Base-by-base conservation (phyloP, 1,140 invertebrate genomes). In the Drosophila eugracilis region DNA sequence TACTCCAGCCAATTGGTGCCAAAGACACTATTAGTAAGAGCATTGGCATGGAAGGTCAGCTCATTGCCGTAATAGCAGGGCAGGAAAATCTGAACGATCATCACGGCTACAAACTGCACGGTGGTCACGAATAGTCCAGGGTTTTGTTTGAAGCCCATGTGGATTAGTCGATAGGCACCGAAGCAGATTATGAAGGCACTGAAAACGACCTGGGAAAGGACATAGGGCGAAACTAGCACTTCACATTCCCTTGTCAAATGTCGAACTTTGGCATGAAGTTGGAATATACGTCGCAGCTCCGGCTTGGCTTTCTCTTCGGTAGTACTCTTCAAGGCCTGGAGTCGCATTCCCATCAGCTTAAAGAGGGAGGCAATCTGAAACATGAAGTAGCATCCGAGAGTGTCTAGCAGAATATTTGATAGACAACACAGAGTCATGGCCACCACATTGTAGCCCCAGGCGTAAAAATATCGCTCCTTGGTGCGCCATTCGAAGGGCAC, bases 101-200 rank as follows among this genome's bases (percentile, higher is more conserved):
- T 90, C 6, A 89, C 71, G 10, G 47, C 58, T 24, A 76, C 57
- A 37, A 91, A 91, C 42, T 90, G 80, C 4, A 86, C n/a, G 7
- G 75, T 90, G 32, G 75, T 73, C 1, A 88, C 36, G 10, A 89
- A 90, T 19, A 77, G 74, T 0, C 81, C 89, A 4, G 85, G 78
- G n/a, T 39, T 57, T 30, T 73, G 42, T 30, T 67, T 75, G 36
- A 78, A 75, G 19, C 76, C 79, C 85, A 80, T 78, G 37, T 75
- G 74, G 12, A 80, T 63, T 34, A 90, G 39, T 0, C 81, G 75
- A 41, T 90, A 91, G 37, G 65, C 80, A 6, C 75, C 76, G 24
- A 91, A 90, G 41, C 89, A 91, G 22, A 91, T 81, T 19, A 91
- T 89, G 10, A 91, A 75, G 1, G 89, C 89, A 47, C 89, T 91